Percentiles rank a stretch among this genome's conserved stretches.
Conservation (phyloP, 2,888 invertebrate species). For the Ophion slaviceki region DNA sequence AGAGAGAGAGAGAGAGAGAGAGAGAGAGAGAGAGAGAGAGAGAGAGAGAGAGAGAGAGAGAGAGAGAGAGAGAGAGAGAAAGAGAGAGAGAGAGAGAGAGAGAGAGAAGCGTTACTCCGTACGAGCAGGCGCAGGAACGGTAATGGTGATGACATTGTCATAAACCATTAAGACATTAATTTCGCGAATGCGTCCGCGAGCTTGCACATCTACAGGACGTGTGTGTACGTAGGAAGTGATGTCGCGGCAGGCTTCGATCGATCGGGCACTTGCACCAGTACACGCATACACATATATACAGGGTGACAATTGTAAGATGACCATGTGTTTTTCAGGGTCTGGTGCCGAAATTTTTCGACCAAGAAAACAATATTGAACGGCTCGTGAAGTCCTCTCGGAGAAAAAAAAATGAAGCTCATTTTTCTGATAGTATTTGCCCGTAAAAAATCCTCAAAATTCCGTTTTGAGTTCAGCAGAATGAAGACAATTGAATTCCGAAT, state of each 20-base stretch:
- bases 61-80: constrained; percentile 28
- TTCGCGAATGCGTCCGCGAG: constrained; percentile 64
- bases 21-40: constrained; percentile 45
- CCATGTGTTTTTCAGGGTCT: not conserved
- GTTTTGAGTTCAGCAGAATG: too few species aligned
- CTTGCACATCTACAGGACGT: constrained; percentile 23
- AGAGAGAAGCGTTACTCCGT: constrained; percentile 58
- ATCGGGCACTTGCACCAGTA: constrained; percentile 53
- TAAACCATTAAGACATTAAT: constrained; percentile 72
- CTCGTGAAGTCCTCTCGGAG: not conserved
- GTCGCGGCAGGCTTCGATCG: constrained; percentile 63
- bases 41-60: constrained; percentile 22
- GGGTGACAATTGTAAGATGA: not conserved
- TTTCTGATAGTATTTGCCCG: too few species aligned
- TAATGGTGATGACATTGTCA: constrained; percentile 70
- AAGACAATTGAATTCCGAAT: too few species aligned
- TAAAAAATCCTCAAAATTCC: too few species aligned
- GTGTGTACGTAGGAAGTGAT: constrained; percentile 40
- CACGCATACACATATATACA: constrained; percentile 10
- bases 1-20: constrained; percentile 37
- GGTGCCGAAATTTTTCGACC: not conserved
- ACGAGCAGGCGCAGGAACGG: constrained; percentile 56
- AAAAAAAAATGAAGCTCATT: too few species aligned
- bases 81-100: constrained; percentile 9
- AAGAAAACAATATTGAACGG: not conserved